Conservation (phyloP, 2,797 vertebrate species). For the Acanthurus tractus region DNA sequence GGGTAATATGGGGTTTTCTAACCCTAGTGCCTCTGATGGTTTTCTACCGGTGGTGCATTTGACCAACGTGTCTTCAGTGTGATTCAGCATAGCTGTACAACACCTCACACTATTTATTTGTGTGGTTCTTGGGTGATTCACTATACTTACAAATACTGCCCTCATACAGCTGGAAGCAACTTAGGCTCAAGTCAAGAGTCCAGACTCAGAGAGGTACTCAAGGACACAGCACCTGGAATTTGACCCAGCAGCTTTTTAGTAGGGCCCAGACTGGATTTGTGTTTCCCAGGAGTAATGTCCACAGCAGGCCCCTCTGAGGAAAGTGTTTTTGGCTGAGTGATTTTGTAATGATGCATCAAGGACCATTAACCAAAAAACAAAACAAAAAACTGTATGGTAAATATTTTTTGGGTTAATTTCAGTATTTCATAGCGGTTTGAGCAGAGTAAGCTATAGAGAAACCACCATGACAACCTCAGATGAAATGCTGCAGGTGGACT, state of each 20-base stretch:
- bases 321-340: conserved; percentile 24
- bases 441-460: neutral
- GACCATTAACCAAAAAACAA: neutral
- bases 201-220: conserved; percentile 47
- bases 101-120: conserved; percentile 78
- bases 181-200: conserved; percentile 31
- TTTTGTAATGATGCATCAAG: conserved; percentile 36
- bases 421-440: conserved; percentile 14
- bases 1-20: conserved; percentile 76
- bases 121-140: conserved; percentile 76
- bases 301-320: conserved; percentile 35
- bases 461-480: neutral
- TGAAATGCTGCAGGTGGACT: conserved; percentile 10
- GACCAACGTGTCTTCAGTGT: conserved; percentile 68
- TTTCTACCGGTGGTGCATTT: conserved; percentile 68
- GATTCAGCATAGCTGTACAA: conserved; percentile 77
- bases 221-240: conserved; percentile 70
- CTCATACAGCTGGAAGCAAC: conserved; percentile 74
- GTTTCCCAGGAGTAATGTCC: conserved; percentile 48
- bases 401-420: conserved; percentile 27
- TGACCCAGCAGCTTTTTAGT: conserved; percentile 66
- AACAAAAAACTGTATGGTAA: neutral
- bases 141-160: conserved; percentile 57
- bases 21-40: conserved; percentile 71
- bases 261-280: conserved; percentile 55